phyloP scores from a whole-genome alignment of 2,797 vertebrate species.

The Lepus oiostolus region DNA sequence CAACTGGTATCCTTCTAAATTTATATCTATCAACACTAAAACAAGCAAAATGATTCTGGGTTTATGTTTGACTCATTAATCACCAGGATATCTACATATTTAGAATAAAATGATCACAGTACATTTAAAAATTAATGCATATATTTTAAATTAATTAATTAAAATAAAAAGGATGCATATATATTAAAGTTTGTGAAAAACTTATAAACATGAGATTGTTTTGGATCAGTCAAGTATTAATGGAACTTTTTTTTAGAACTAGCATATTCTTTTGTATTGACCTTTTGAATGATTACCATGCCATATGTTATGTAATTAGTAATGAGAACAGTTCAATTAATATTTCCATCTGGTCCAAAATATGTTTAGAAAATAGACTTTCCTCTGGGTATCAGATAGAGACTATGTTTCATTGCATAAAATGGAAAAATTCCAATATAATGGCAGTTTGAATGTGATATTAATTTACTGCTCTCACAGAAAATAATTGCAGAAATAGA shows the following conservation, averaged over 20 bases:
- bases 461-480: neutral
- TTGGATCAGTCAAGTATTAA: neutral
- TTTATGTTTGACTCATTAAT: neutral
- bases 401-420: neutral
- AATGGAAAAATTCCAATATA: neutral
- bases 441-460: neutral
- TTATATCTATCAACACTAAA: neutral
- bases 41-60: neutral
- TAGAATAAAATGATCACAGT: neutral
- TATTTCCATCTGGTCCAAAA: constrained; percentile 57
- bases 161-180: neutral
- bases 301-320: constrained; percentile 48
- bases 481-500: neutral
- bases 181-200: neutral
- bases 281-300: constrained; percentile 11
- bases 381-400: neutral
- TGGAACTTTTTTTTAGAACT: neutral
- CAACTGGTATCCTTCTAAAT: neutral
- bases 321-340: neutral
- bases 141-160: too few relatives aligned
- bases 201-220: neutral
- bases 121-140: neutral
- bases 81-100: neutral
- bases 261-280: constrained; percentile 28
- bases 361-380: constrained; percentile 34